Base-by-base conservation (phyloP, 2,888 invertebrate genomes). In the Celastrina argiolus region DNA sequence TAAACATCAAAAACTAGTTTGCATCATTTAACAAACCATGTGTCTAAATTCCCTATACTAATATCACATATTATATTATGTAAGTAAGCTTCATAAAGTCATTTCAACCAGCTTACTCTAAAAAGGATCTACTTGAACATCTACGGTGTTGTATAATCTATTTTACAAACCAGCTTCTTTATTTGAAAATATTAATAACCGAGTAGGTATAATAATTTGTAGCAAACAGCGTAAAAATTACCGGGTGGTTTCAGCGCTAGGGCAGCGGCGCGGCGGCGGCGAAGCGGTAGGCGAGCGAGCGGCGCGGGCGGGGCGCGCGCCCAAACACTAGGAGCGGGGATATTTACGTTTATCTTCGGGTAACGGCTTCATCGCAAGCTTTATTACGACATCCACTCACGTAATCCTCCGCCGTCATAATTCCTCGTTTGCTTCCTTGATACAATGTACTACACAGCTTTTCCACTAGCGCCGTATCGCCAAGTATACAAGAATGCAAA, bases 311-410 rank as follows among this genome's bases (percentile, higher is more conserved):
- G n/a, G 71, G 72, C 74, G 73, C 73, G 73, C 75, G 75, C 77
- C 83, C 77, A 82, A 83, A 85, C 81, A 82, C 83, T 81, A 83
- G 81, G 83, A 82, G 80, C 83, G 80, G 83, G 86, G 85, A 89
- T 89, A 88, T 91, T 90, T 89, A 90, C 88, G 90, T 89, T 89
- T 89, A 91, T 89, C 90, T 91, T 84, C 84, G 88, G 87, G 85
- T 88, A 90, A 90, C 88, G 88, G 88, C 90, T 90, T 90, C 89
- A 91, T 90, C 88, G 88, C 89, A 87, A 90, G 90, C 91, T 91
- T 90, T 91, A 91, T 91, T 90, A 89, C 89, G 85, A 87, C 90
- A 90, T 90, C 91, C 90, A 90, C 91, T 91, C 89, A 89, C 90
- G 90, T 91, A 89, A 90, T 89, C 89, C 88, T 87, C 87, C 83